Conservation (phyloP, 2,113 vertebrate genomes). For the Cichladusa arquata region DNA sequence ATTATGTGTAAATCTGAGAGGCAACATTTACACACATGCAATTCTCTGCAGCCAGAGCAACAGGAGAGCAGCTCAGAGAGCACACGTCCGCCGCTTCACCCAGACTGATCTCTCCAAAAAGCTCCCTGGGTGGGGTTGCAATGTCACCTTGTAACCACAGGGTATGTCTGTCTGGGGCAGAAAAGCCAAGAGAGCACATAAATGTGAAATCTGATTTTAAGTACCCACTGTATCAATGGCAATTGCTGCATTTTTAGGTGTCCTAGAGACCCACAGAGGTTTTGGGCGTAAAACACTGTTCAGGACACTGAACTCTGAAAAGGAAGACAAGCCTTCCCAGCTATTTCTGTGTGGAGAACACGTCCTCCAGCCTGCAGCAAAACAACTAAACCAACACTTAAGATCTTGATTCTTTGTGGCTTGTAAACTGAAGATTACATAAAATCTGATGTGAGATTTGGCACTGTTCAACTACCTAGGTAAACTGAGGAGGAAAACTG, state of each 20-base stretch:
- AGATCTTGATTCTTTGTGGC: not conserved
- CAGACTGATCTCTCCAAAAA: not conserved
- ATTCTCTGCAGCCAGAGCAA: not conserved
- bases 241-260: not conserved
- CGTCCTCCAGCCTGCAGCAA: not conserved
- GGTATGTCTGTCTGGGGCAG: not conserved
- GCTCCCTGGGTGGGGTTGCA: fast-evolving
- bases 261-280: not conserved
- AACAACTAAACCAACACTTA: not conserved
- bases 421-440: not conserved
- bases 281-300: not conserved
- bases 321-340: not conserved
- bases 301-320: not conserved
- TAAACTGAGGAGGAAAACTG: not conserved
- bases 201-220: not conserved
- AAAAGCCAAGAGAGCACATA: not conserved
- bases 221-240: not conserved
- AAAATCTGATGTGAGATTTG: not conserved
- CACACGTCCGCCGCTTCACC: not conserved
- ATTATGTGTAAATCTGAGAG: fast-evolving
- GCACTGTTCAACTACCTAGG: not conserved
- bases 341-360: not conserved
- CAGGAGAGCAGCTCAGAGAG: not conserved
- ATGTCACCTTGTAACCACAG: not conserved
- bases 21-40: no score